These are phyloP conservation scores for Erpobdella octoculata DNA, from an alignment of 2,888 invertebrate species.

Conservation along the genomic window DNA sequence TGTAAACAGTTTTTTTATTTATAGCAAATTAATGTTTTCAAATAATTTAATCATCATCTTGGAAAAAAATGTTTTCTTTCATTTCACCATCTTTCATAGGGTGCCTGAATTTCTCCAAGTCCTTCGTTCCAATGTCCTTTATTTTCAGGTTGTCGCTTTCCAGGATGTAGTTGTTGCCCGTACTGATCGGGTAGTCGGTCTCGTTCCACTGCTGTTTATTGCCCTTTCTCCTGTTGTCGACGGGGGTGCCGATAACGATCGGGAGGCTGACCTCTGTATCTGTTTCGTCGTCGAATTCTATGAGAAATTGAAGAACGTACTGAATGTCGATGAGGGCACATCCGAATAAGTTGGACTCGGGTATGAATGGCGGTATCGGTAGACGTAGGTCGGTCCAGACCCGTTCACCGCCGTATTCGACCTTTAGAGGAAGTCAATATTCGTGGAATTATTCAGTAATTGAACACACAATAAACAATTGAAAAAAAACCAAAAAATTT, in stretches of 20 bases:
- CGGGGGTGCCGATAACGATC: slow-evolving; percentile 41
- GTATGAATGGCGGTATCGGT: slow-evolving; percentile 49
- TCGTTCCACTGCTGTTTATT: slow-evolving; percentile 18
- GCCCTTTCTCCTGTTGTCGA: neutral
- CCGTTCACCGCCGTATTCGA: slow-evolving; percentile 46
- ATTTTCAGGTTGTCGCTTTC: neutral
- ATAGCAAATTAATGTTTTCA: neutral
- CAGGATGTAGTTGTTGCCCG: slow-evolving; percentile 11
- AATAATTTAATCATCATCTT: slow-evolving; percentile 10
- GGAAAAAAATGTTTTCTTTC: slow-evolving; percentile 36
- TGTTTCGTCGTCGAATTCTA: slow-evolving; percentile 45
- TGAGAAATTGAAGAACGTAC: slow-evolving; percentile 47
- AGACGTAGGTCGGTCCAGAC: slow-evolving; percentile 48
- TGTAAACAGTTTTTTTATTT: neutral
- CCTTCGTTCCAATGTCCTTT: slow-evolving; percentile 28
- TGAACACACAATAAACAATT: neutral
- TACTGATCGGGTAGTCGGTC: slow-evolving; percentile 18
- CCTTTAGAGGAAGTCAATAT: slow-evolving; percentile 37
- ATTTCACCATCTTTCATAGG: slow-evolving; percentile 36
- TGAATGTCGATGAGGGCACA: slow-evolving; percentile 51
- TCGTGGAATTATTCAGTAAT: too few species aligned
- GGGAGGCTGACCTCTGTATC: slow-evolving; percentile 45
- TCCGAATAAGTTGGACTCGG: slow-evolving; percentile 47
- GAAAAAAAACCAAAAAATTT: too few species aligned
- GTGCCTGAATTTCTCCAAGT: slow-evolving; percentile 33